These are phyloP conservation scores for Cynoglossus semilaevis DNA, from an alignment of 2,113 vertebrate genomes.

Conservation along the genomic window DNA sequence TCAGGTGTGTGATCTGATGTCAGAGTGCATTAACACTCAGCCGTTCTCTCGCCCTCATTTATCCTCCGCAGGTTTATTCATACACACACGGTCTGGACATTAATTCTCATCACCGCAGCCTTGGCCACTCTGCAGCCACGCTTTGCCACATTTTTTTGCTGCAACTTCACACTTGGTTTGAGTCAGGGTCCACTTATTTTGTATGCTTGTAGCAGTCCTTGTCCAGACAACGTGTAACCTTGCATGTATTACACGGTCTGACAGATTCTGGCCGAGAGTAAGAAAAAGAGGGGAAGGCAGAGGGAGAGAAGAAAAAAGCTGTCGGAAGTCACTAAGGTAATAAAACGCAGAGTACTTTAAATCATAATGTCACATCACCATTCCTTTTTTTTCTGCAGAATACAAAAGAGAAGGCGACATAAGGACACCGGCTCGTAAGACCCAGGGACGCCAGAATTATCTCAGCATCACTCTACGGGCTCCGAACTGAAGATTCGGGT, in stretches of 20 bases:
- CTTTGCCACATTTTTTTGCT: conserved; percentile 47
- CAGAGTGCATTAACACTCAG: conserved; percentile 34
- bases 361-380: conserved; percentile 62
- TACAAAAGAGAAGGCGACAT: conserved; percentile 27
- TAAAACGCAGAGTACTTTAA: conserved; percentile 48
- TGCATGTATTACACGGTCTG: conserved; percentile 61
- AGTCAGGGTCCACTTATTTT: conserved; percentile 65
- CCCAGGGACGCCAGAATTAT: conserved; percentile 9
- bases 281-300: conserved; percentile 25
- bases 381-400: conserved; percentile 40
- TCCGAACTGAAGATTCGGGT: conserved; percentile 11
- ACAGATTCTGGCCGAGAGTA: conserved; percentile 49
- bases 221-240: conserved; percentile 62
- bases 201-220: conserved; percentile 52
- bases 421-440: conserved; percentile 27
- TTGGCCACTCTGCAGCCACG: conserved; percentile 39
- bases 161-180: conserved; percentile 63
- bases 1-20: conserved; percentile 46
- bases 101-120: conserved; percentile 57
- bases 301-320: conserved; percentile 42
- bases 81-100: conserved; percentile 25
- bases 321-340: conserved; percentile 55
- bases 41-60: conserved; percentile 42
- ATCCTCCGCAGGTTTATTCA: conserved; percentile 29
- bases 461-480: conserved; percentile 10